These are phyloP conservation scores for Porites cylindrica DNA, from an alignment of 92 coral and sea anemone species.

Conservation along the genomic window DNA sequence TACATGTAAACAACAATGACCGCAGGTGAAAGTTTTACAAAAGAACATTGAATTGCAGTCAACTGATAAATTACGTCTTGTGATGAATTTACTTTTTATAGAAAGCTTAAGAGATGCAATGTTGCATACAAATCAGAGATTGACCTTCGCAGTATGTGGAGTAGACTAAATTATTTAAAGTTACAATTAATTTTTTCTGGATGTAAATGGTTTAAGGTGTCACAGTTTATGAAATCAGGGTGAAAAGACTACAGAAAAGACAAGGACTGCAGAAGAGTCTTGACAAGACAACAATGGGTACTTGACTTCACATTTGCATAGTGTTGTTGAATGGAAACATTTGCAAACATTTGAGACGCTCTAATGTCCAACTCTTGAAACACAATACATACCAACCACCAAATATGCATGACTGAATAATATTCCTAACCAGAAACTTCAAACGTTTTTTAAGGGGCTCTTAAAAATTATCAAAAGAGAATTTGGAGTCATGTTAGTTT, in stretches of 20 bases:
- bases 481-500: too few species aligned
- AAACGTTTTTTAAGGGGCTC: background rate
- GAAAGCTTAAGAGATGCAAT: too few species aligned
- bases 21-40: background rate
- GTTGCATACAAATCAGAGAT: too few species aligned
- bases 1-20: background rate
- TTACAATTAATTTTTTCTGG: too few species aligned
- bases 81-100: too few species aligned
- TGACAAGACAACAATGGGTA: slow-evolving; percentile 8
- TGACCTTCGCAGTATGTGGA: too few species aligned
- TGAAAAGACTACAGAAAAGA: background rate
- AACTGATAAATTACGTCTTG: background rate
- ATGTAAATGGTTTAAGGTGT: too few species aligned
- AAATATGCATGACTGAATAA: background rate
- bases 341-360: background rate
- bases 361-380: slow-evolving; percentile 3
- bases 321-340: background rate
- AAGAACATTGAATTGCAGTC: background rate
- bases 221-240: background rate
- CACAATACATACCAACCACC: background rate
- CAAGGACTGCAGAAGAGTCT: background rate
- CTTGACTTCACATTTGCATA: slow-evolving; percentile 4
- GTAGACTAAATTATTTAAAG: too few species aligned
- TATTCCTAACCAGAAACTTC: background rate
- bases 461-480: background rate